Conservation (phyloP, 2,888 invertebrate genomes). For the Imbricaverruca yamaguchii region DNA sequence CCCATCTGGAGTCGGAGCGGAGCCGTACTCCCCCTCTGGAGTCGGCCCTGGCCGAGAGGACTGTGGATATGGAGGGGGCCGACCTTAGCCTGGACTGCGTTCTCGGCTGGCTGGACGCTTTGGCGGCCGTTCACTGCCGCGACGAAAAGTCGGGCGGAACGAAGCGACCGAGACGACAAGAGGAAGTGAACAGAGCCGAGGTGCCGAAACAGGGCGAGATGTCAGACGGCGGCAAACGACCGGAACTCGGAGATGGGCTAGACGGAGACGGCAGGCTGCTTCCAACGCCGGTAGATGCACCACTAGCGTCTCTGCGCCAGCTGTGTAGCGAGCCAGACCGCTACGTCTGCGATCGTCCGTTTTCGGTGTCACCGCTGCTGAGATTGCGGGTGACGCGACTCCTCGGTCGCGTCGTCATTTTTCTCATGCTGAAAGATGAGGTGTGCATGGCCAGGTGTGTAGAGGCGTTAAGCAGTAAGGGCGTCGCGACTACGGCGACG, state of each 20-base stretch:
- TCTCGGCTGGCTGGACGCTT: conserved; percentile 57
- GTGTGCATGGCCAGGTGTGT: conserved; percentile 82
- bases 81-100: conserved; percentile 73
- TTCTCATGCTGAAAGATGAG: conserved; percentile 80
- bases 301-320: conserved; percentile 91
- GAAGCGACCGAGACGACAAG: too few relatives aligned
- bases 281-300: conserved; percentile 68
- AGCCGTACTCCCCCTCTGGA: not conserved
- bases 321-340: conserved; percentile 81
- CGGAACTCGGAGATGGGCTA: too few relatives aligned
- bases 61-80: conserved; percentile 76
- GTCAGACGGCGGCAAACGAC: too few relatives aligned
- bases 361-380: conserved; percentile 53
- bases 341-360: conserved; percentile 78
- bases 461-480: conserved; percentile 50
- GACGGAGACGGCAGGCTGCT: too few relatives aligned
- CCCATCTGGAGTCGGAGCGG: not conserved
- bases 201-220: too few relatives aligned
- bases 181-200: too few relatives aligned
- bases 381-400: conserved; percentile 41
- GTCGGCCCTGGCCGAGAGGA: conserved; percentile 53
- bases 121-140: conserved; percentile 84
- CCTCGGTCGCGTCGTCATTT: conserved; percentile 71
- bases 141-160: conserved; percentile 47
- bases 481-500: conserved; percentile 58